Percentiles rank a stretch among this genome's conserved stretches.
phyloP scores from a whole-genome alignment of 2,797 vertebrate genomes.

The Brotula barbata region DNA sequence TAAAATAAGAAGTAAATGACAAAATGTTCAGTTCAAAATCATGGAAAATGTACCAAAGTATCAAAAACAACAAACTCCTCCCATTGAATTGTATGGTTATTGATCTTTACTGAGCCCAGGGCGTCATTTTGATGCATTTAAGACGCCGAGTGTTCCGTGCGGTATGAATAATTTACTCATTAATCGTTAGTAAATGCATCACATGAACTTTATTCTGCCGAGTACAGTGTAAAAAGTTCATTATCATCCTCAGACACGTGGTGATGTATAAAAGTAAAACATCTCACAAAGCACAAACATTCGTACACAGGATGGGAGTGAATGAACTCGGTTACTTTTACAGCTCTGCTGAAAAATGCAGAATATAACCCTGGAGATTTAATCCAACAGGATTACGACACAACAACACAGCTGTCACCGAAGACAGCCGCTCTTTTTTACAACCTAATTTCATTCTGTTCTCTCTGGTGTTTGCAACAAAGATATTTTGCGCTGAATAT shows the following conservation, averaged over 20 bases:
- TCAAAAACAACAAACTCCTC: no score
- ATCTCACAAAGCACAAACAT: no score
- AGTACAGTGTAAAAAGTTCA: no score
- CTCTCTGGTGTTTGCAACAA: constrained; percentile 14
- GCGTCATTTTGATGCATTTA: no score
- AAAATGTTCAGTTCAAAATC: not conserved
- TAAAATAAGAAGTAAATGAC: not conserved
- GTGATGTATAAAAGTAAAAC: not conserved
- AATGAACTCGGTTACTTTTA: not conserved
- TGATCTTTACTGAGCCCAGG: no score
- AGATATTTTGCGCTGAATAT: constrained; percentile 26
- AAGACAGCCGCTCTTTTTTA: constrained; percentile 6
- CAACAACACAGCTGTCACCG: no score
- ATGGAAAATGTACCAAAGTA: no score
- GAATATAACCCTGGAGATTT: no score
- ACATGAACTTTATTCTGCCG: not conserved
- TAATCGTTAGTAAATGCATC: not conserved
- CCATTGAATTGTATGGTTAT: no score
- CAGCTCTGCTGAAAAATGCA: not conserved
- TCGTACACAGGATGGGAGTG: no score
- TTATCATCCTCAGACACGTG: not conserved
- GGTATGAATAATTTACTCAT: not conserved
- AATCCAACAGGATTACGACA: no score
- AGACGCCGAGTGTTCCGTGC: no score
- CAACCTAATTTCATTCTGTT: constrained; percentile 8